Conservation (phyloP, 1,140 invertebrate genomes). For the Saccostrea cuccullata region DNA sequence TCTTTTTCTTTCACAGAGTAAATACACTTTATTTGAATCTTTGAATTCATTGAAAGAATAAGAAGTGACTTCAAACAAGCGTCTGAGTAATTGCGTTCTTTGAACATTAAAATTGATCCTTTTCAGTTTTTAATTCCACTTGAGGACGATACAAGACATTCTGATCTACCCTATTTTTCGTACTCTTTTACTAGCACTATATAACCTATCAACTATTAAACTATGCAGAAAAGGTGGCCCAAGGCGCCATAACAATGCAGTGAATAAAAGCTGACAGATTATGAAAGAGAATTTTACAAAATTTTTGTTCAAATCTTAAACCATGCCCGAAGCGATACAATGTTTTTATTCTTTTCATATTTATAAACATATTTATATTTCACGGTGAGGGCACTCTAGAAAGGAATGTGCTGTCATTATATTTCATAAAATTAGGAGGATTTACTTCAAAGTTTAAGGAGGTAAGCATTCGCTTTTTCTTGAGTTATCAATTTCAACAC, state of each 20-base stretch:
- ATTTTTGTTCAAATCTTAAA: conserved; percentile 1
- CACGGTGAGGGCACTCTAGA: background rate
- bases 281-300: conserved; percentile 28
- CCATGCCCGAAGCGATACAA: background rate
- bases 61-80: background rate
- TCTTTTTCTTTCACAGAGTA: background rate
- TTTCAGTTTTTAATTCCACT: background rate
- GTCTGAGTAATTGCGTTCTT: background rate
- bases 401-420: background rate
- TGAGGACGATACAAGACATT: background rate
- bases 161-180: background rate
- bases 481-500: too few species aligned
- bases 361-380: background rate
- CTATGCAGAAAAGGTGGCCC: background rate
- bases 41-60: background rate
- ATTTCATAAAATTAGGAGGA: background rate
- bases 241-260: too few species aligned
- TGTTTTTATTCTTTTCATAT: conserved; percentile 5
- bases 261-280: conserved; percentile 17
- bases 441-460: too few species aligned
- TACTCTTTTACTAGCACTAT: background rate
- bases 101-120: background rate
- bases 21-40: background rate
- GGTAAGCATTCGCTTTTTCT: too few species aligned
- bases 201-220: background rate